phyloP scores from a whole-genome alignment of 2,888 invertebrate genomes.

The Oxytorus armatus region DNA sequence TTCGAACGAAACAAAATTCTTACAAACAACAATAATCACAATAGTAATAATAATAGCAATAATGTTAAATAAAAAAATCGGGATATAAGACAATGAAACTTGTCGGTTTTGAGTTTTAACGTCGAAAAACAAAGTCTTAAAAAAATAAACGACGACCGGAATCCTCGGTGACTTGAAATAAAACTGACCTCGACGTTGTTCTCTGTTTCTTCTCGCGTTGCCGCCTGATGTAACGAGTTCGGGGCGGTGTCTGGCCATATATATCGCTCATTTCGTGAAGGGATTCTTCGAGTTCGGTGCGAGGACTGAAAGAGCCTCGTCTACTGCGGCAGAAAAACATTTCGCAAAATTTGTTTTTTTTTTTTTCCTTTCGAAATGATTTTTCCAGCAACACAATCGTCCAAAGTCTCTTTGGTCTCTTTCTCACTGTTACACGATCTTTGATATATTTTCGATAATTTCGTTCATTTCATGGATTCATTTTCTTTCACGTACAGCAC shows the following conservation, averaged over 20 bases:
- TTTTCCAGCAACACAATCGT: too few relatives aligned
- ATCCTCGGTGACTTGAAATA: conserved; percentile 19
- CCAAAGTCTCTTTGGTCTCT: not conserved
- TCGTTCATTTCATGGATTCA: conserved; percentile 7
- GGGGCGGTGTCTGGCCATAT: conserved; percentile 92
- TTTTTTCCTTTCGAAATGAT: not conserved
- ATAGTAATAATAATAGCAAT: not conserved
- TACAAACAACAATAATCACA: not conserved
- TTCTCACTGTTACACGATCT: not conserved
- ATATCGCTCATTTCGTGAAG: conserved; percentile 85
- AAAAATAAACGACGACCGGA: too few relatives aligned
- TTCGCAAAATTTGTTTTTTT: conserved; percentile 37
- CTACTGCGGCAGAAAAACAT: conserved; percentile 67
- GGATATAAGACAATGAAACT: conserved; percentile 5
- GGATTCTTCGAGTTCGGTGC: conserved; percentile 76
- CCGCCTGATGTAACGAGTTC: conserved; percentile 88
- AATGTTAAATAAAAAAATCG: too few relatives aligned
- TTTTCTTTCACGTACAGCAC: not conserved
- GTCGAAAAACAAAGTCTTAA: too few relatives aligned
- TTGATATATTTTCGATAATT: not conserved
- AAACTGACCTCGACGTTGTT: conserved; percentile 87
- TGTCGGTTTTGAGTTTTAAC: too few relatives aligned
- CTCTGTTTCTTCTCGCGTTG: conserved; percentile 85
- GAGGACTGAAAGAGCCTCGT: conserved; percentile 68
- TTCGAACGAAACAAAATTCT: not conserved